A percentile compares a stretch with the other conserved stretches of the same genome.
Evolutionary conservation across 2,113 vertebrate genomes (phyloP).

Genomic region (Laterallus jamaicensis): DNA sequence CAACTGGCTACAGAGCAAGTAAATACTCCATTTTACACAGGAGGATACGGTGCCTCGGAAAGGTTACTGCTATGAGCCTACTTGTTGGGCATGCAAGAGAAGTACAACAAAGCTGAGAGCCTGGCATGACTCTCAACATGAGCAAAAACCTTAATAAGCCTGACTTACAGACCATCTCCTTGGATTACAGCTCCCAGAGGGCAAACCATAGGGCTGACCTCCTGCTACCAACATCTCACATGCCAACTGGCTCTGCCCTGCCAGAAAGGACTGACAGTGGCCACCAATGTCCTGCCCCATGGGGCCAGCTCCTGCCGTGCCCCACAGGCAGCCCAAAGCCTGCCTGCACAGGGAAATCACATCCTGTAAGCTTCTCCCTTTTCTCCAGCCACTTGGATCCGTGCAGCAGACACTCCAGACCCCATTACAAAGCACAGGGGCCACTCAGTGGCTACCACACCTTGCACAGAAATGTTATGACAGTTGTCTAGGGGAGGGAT

Average conservation of each 20-base stretch:
- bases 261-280: neutral
- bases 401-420: neutral
- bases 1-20: neutral
- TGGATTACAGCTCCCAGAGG: neutral
- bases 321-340: neutral
- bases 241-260: neutral
- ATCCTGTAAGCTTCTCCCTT: neutral
- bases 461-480: slow-evolving; percentile 9
- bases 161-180: neutral
- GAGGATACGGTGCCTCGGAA: neutral
- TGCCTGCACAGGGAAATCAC: neutral
- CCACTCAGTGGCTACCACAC: neutral
- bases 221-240: neutral
- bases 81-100: neutral
- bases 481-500: slow-evolving; percentile 19
- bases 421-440: neutral
- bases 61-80: neutral
- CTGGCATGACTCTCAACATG: too few relatives aligned
- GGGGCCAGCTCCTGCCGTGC: neutral
- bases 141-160: neutral
- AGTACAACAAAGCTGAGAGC: neutral
- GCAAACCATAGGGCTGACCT: neutral
- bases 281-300: neutral
- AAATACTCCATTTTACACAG: neutral
- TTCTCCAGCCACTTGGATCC: neutral